A percentile compares a stretch with the other conserved stretches of the same genome.
Evolutionary conservation across 2,113 vertebrate species (phyloP).

Genomic region (Syngnathoides biaculeatus): DNA sequence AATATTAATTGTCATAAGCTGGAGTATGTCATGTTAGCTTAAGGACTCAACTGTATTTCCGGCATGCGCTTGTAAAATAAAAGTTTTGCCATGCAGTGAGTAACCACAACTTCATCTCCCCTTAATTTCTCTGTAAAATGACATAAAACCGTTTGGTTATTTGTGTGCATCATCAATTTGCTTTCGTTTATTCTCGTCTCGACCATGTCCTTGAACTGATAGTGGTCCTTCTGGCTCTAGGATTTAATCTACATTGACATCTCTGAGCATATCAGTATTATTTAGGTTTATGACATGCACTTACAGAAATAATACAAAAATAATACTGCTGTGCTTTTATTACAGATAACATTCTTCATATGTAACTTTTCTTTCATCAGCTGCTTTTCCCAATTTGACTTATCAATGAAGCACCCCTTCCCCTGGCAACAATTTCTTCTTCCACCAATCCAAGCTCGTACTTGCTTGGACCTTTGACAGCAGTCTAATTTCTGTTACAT

Average conservation of each 20-base stretch:
- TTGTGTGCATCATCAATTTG: background rate
- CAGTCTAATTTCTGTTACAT: slow-evolving; percentile 41
- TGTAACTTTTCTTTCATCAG: slow-evolving; percentile 20
- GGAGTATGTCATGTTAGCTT: slow-evolving; percentile 6
- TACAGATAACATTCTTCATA: slow-evolving; percentile 29
- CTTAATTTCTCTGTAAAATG: background rate
- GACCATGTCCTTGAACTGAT: background rate
- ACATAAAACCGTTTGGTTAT: background rate
- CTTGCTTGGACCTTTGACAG: slow-evolving; percentile 45
- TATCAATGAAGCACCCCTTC: slow-evolving; percentile 45
- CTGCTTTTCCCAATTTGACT: slow-evolving; percentile 39
- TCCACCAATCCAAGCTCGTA: slow-evolving; percentile 46
- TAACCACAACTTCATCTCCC: background rate
- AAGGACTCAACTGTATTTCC: slow-evolving; percentile 19
- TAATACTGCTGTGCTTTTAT: slow-evolving; percentile 45
- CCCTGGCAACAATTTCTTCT: slow-evolving; percentile 55
- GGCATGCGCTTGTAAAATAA: slow-evolving; percentile 39
- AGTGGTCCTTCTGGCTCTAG: background rate
- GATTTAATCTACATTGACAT: background rate
- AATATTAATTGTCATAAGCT: slow-evolving; percentile 54
- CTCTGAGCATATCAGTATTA: background rate
- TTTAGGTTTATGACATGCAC: background rate
- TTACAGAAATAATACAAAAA: background rate
- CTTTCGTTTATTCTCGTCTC: background rate
- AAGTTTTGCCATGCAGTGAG: background rate